Percentiles rank a stretch among this genome's conserved stretches.
phyloP scores from a whole-genome alignment of 2,888 invertebrate genomes.

The Calliopum simillimum region DNA sequence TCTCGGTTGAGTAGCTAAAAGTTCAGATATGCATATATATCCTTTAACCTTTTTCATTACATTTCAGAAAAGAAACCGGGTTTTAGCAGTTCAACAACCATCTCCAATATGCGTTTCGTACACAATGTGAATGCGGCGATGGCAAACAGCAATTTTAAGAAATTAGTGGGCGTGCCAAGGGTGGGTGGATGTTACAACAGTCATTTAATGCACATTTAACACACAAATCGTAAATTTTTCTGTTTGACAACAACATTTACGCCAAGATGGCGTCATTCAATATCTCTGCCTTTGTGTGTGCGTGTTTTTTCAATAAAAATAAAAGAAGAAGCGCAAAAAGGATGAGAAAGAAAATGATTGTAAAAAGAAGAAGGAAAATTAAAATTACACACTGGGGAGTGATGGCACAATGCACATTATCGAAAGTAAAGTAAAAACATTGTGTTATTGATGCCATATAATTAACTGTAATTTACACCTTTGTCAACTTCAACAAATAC shows the following conservation, averaged over 20 bases:
- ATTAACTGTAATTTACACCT: constrained; percentile 31
- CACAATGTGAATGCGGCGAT: no score
- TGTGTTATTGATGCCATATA: not conserved
- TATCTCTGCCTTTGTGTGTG: no score
- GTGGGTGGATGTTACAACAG: constrained; percentile 45
- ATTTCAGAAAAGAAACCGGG: no score
- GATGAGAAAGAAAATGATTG: not conserved
- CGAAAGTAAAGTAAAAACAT: not conserved
- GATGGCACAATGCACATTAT: constrained; percentile 19
- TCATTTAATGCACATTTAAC: constrained; percentile 62
- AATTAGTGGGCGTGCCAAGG: no score
- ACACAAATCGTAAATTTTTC: constrained; percentile 58
- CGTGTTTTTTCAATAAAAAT: no score
- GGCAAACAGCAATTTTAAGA: no score
- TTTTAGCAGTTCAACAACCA: no score
- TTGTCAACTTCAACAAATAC: constrained; percentile 11
- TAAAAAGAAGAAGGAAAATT: not conserved
- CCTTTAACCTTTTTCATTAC: no score
- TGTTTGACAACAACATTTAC: not conserved
- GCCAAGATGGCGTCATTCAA: constrained; percentile 33
- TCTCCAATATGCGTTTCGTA: no score
- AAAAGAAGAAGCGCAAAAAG: not conserved
- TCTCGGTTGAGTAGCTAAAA: no score
- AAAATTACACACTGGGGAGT: constrained; percentile 39
- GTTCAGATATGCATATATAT: no score